A percentile compares a stretch with the other conserved stretches of the same genome.
Conservation (phyloP, 2,888 invertebrate genomes). For the Gibbula magus region DNA sequence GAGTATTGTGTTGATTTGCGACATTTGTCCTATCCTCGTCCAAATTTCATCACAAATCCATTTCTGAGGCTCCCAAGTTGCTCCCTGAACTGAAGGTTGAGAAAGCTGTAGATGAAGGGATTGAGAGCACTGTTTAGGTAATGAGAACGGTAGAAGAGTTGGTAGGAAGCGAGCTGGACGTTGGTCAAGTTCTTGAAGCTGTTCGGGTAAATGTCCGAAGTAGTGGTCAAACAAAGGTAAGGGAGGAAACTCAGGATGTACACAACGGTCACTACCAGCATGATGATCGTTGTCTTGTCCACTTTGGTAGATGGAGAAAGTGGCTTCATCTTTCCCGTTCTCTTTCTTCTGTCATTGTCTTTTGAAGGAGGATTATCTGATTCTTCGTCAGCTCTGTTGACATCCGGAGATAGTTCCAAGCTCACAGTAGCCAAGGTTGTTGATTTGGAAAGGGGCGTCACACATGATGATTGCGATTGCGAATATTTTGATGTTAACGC, state of each 20-base stretch:
- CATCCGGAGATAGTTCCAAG: no score
- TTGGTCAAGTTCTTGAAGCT: not conserved
- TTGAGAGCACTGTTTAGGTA: conserved; percentile 33
- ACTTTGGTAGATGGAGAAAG: not conserved
- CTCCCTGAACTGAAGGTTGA: conserved; percentile 42
- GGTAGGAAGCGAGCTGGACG: not conserved
- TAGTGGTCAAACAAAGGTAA: not conserved
- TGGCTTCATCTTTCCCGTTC: no score
- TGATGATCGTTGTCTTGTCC: not conserved
- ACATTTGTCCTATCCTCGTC: no score
- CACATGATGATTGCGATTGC: no score
- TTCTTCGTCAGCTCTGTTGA: no score
- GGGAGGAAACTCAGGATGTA: not conserved
- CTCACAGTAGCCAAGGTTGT: no score
- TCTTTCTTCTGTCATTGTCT: no score
- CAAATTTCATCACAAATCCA: no score
- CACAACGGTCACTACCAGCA: not conserved
- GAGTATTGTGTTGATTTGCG: no score
- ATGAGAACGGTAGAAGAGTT: conserved; percentile 26
- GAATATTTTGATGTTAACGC: no score
- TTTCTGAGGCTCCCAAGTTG: conserved; percentile 39
- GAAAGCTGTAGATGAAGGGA: conserved; percentile 27
- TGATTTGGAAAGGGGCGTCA: no score
- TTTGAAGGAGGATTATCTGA: no score
- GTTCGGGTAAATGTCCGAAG: not conserved